A percentile compares a stretch with the other conserved stretches of the same genome.
phyloP scores from a whole-genome alignment of 2,888 invertebrate species.

The Sphecodes monilicornis region DNA sequence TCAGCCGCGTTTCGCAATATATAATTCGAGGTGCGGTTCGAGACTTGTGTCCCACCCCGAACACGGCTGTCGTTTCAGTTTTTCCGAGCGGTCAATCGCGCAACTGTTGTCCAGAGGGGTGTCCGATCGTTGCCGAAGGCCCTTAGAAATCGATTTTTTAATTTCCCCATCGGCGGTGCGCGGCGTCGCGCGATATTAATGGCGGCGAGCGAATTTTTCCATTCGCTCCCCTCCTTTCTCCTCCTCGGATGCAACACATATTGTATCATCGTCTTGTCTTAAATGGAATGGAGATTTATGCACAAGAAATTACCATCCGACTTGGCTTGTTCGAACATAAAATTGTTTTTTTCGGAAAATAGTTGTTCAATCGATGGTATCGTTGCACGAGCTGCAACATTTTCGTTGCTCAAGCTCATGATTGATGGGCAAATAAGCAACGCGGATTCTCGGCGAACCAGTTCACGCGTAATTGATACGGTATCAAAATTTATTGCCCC shows the following conservation, averaged over 20 bases:
- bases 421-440: constrained; percentile 32
- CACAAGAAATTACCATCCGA: neutral
- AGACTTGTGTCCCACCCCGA: neutral
- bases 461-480: constrained; percentile 41
- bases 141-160: constrained; percentile 9
- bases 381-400: neutral
- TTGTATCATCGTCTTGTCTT: neutral
- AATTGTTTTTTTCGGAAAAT: neutral
- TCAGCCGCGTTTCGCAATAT: neutral
- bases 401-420: neutral
- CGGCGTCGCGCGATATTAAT: constrained; percentile 10
- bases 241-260: neutral
- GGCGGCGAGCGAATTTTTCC: neutral
- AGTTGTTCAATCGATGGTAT: neutral
- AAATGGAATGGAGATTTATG: neutral
- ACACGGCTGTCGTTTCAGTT: neutral
- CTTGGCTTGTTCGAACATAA: neutral
- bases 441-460: neutral
- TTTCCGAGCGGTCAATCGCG: neutral
- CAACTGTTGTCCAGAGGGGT: neutral
- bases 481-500: constrained; percentile 16
- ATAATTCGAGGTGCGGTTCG: neutral
- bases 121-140: neutral
- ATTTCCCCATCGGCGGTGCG: neutral
- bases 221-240: neutral